phyloP scores from a whole-genome alignment of 2,797 vertebrate species.

The Meriones psammophilus region DNA sequence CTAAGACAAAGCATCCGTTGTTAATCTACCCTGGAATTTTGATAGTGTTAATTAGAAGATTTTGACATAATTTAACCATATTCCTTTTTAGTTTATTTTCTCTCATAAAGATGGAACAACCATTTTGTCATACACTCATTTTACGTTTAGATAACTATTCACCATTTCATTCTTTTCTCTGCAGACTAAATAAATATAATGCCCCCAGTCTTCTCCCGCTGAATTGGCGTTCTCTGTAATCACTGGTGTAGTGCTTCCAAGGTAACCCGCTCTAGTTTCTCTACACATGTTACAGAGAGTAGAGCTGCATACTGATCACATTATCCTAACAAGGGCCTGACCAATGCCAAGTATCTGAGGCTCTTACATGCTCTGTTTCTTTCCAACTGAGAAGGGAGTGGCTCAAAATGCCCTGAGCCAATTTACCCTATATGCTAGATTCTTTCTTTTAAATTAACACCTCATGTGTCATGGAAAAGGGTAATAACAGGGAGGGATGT shows the following conservation, averaged over 20 bases:
- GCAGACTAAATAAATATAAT: conserved; percentile 78
- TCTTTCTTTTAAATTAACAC: conserved; percentile 33
- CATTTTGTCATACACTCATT: conserved; percentile 53
- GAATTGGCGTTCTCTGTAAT: conserved; percentile 61
- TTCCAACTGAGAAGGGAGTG: not conserved
- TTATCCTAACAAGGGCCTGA: conserved; percentile 14
- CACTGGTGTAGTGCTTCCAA: not conserved
- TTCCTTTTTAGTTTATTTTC: conserved; percentile 49
- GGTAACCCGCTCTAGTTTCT: conserved; percentile 36
- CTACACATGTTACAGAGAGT: conserved; percentile 5
- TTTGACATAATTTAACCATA: conserved; percentile 64
- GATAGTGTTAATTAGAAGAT: conserved; percentile 60
- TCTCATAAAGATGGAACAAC: conserved; percentile 49
- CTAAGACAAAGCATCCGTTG: conserved; percentile 58
- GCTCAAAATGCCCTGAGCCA: not conserved
- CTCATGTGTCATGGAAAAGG: not conserved
- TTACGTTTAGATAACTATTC: conserved; percentile 66
- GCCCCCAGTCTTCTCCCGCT: conserved; percentile 31
- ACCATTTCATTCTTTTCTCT: conserved; percentile 60
- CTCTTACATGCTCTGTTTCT: not conserved
- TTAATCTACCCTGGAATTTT: conserved; percentile 60
- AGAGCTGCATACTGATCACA: not conserved
- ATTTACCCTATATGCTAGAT: not conserved
- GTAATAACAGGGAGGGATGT: not conserved
- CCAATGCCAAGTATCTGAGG: not conserved